Evolutionary conservation across 2,797 vertebrate species (phyloP), one percentile per base, ranked within the genome.

Genomic region (Syncerus caffer): DNA sequence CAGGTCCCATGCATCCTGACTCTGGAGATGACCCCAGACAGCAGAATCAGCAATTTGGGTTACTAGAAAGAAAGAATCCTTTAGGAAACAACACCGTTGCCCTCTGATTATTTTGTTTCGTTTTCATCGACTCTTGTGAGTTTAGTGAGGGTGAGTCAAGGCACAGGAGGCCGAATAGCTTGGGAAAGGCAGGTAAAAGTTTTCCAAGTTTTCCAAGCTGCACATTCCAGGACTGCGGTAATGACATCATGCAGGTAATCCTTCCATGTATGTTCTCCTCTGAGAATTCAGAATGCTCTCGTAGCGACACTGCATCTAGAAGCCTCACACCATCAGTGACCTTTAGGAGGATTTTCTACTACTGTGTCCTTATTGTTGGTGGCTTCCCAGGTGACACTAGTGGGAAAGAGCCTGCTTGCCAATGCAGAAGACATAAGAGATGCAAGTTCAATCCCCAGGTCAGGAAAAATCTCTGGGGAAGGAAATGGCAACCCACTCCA

Each of bases 201-300:
- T 45, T 45, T 45, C 8, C 57, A 38, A 10, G n/a, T 16, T 34
- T 55, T 11, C 57, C 29, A 74, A 53, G 4, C 8, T 47, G 14
- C 11, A 55, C 16, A 34, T 57, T 42, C 14, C 2, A 29, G 60
- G 71, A 50, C 7, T 0, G 2, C 0, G 6, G 29, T 25, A 13
- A 50, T 21, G 3, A 31, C 10, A 5, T 14, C 25, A 79, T 1
- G 7, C 10, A 45, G 27, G 21, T 6, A 45, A 53, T 4, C 10
- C 14, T 15, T 38, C n/a, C n/a, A 16, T 21, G 6, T 25, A 16
- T 19, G 13, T 25, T 71, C 19, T 60, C 85, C 31, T 83, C 29
- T 38, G 3, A 78, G 31, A 76, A 55, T n/a, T 12, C 34, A 85
- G 29, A 83, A 60, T 6, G 17, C 60, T 57, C 14, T 88, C 89